Evolutionary conservation across 2,113 vertebrate genomes (phyloP).

Genomic region (Pteruthius melanotis): DNA sequence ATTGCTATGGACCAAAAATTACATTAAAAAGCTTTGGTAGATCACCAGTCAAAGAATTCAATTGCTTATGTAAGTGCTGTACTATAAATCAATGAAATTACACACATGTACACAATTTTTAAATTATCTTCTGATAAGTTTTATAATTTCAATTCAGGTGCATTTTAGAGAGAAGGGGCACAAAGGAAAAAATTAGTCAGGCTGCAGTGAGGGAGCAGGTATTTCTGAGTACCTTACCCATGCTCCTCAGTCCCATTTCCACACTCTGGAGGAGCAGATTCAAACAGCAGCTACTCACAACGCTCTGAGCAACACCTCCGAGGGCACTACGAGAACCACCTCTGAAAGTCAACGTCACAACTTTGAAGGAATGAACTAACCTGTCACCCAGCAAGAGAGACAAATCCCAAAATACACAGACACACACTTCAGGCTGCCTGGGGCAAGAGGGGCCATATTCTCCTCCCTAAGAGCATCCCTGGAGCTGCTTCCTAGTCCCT

Average conservation of each 20-base stretch:
- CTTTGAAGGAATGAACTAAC: background rate
- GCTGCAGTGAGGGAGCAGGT: background rate
- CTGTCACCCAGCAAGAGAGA: background rate
- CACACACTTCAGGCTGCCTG: background rate
- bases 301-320: background rate
- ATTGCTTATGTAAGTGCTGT: background rate
- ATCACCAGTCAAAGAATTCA: background rate
- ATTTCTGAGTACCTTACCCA: background rate
- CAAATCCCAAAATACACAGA: background rate
- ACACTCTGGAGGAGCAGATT: background rate
- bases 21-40: background rate
- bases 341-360: fast-evolving
- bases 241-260: background rate
- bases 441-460: background rate
- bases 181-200: background rate
- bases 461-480: background rate
- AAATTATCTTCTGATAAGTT: background rate
- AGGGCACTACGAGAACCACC: background rate
- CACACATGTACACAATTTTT: background rate
- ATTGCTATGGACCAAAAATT: background rate
- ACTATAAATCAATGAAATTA: background rate
- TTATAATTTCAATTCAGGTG: background rate
- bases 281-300: background rate
- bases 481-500: background rate
- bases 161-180: background rate